These are phyloP conservation scores for Caprella mutica DNA, from an alignment of 2,888 invertebrate species.

Conservation along the genomic window DNA sequence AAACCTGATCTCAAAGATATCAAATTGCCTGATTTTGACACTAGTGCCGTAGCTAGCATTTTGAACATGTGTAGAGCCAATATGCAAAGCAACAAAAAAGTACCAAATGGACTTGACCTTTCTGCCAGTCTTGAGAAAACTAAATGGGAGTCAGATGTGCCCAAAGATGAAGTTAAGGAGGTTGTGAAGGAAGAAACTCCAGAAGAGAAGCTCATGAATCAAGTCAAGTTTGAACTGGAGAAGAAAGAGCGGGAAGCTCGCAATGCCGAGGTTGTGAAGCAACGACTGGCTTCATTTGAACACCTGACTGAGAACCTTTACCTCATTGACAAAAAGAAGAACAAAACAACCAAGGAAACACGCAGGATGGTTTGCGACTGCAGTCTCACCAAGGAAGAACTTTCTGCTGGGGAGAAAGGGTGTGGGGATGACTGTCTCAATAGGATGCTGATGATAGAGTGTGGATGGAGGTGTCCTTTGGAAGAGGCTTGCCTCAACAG, in stretches of 20 bases:
- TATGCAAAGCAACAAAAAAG: background rate
- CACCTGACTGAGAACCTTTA: slow-evolving; percentile 25
- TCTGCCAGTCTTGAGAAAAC: background rate
- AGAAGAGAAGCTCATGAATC: slow-evolving; percentile 7
- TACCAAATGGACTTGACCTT: background rate
- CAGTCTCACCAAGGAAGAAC: slow-evolving; percentile 76
- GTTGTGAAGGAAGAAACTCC: slow-evolving; percentile 10
- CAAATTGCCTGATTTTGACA: too few relatives aligned
- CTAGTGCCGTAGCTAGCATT: too few relatives aligned
- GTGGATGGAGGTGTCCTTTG: slow-evolving; percentile 79
- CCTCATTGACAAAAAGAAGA: slow-evolving; percentile 24
- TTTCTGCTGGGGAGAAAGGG: slow-evolving; percentile 66
- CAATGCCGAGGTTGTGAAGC: slow-evolving; percentile 19
- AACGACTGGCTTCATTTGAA: slow-evolving; percentile 16
- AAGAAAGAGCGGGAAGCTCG: slow-evolving; percentile 11
- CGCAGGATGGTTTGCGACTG: slow-evolving; percentile 93
- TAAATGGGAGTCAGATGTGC: background rate
- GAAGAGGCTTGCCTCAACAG: slow-evolving; percentile 86
- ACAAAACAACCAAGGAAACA: slow-evolving; percentile 58
- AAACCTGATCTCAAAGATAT: too few relatives aligned
- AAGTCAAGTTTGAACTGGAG: background rate
- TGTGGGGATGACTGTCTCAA: slow-evolving; percentile 96
- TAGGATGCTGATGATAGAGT: slow-evolving; percentile 95
- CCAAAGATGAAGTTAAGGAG: background rate
- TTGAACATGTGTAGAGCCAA: too few relatives aligned